Evolutionary conservation across 1,140 invertebrate species (phyloP), one percentile per base, ranked within the genome.

Genomic region (Diabrotica virgifera): DNA sequence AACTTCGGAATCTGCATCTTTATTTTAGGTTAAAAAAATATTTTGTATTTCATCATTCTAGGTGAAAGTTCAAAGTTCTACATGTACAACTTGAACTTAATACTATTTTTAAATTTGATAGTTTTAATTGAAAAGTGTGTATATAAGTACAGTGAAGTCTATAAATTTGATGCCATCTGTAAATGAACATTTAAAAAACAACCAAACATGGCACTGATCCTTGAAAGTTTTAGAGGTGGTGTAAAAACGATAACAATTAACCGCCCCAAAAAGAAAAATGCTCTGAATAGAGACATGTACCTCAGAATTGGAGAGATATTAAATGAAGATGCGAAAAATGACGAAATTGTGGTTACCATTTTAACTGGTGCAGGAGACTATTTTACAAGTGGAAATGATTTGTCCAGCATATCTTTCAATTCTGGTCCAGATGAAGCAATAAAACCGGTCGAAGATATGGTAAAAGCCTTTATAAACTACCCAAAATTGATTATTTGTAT

Each of bases 371-470:
- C 83, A 62, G 93, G 91, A 36, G 84, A 91, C 59, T 94, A 87
- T 77, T 97, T 88, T 75, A 90, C 88, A 64, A 93, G 92, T 80
- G 96, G 95, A 24, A 96, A 93, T 84, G 94, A 97, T 78, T 79
- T 97, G n/a, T 72, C 65, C 52, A 58, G 14, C 51, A 51, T 66
- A 56, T n/a, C 13, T 65, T 24, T 11, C 0, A 7, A 72, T 69
- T 66, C 70, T 58, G 60, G 69, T 52, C 14, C 40, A 0, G 60
- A 64, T 36, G 38, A 61, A 38, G 14, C 14, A 10, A 51, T 52
- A 10, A 36, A 67, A 10, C 11, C 58, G 12, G 57, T 71, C 8
- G 71, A 72, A 64, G 79, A 86, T 38, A 93, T 93, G 80, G 84
- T 97, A 9, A 81, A 85, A 67, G 81, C 90, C 5, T 88, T 96